A percentile compares a stretch with the other conserved stretches of the same genome.
These are phyloP conservation scores for Kuschelorhynchus macadamiae DNA, from an alignment of 2,888 invertebrate genomes.

Conservation along the genomic window DNA sequence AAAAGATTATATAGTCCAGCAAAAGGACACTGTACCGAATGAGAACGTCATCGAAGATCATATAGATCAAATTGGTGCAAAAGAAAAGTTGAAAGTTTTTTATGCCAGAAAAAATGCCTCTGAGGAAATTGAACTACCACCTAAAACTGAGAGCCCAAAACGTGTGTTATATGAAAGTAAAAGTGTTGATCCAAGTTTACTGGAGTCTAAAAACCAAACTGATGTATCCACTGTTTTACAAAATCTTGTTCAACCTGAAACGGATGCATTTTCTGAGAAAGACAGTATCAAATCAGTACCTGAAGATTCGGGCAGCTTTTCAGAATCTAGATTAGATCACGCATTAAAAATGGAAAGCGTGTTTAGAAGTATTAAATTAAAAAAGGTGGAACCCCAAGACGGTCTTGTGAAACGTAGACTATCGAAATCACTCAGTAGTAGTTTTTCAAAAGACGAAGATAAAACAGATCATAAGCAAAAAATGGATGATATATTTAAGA, in stretches of 20 bases:
- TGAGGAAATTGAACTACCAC: constrained; percentile 5
- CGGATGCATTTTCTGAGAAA: no score
- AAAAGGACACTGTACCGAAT: constrained; percentile 35
- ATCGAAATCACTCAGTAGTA: constrained; percentile 50
- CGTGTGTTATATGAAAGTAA: constrained; percentile 14
- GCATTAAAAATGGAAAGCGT: constrained; percentile 57
- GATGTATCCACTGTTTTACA: not conserved
- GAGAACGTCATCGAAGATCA: constrained; percentile 54
- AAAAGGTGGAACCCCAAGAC: constrained; percentile 50
- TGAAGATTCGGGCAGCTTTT: not conserved
- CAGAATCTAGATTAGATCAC: constrained; percentile 38
- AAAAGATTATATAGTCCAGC: constrained; percentile 5
- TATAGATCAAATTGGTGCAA: constrained; percentile 50
- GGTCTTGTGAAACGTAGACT: constrained; percentile 32
- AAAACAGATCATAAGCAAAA: constrained; percentile 52
- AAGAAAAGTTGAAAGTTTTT: constrained; percentile 46
- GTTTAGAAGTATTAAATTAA: constrained; percentile 58
- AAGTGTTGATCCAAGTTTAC: constrained; percentile 41
- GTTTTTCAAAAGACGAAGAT: constrained; percentile 48
- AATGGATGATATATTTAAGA: constrained; percentile 52
- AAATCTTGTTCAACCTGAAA: not conserved
- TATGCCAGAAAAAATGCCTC: constrained; percentile 19
- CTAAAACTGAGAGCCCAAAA: constrained; percentile 7
- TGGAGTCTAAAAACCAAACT: constrained; percentile 8
- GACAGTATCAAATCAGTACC: not conserved